Base-by-base conservation (phyloP, 2,888 invertebrate species). In the Melitaea athalia region DNA sequence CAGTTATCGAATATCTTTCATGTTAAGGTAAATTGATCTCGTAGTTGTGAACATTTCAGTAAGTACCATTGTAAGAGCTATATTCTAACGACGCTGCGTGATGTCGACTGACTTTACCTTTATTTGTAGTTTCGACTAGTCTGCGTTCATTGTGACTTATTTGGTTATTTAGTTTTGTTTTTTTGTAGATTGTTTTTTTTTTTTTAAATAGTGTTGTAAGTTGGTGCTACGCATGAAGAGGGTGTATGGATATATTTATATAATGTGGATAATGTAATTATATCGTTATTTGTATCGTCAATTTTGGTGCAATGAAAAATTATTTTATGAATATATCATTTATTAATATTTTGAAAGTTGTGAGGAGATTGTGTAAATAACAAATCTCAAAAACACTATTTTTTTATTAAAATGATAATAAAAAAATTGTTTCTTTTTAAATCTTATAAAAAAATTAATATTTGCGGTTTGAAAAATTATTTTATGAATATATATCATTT, bases 211-310 rank as follows among this genome's bases (percentile, higher is more conserved):
- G 57, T 57, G 15, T 73, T 70, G 78, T 83, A 80, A 83, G 77
- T 81, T 74, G 85, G 85, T 85, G 85, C 85, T 85, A 85, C 63
- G 75, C 67, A 69, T 68, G 70, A 65, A n/a, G 59, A 55, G 61
- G 47, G 61, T 69, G 65, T 59, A 60, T 59, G 62, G 49, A 55
- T 67, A 62, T 24, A 69, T n/a, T n/a, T n/a, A n/a, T 63, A 62
- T 63, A 69, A 68, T 45, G 60, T 52, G 52, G n/a, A 31, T 57
- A 24, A 55, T n/a, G 33, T 57, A 42, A 55, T n/a, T 33, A n/a
- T 55, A 33, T 33, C 33, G 33, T 33, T 55, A 55, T 55, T 31
- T 55, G 7, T 24, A 33, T 14, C 24, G 31, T 7, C 50, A 8
- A 10, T 50, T 12, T 24, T 33, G 33, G 31, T 55, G 14, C 14